Base-by-base conservation (phyloP, 2,797 vertebrate species). In the Staurois parvus region DNA sequence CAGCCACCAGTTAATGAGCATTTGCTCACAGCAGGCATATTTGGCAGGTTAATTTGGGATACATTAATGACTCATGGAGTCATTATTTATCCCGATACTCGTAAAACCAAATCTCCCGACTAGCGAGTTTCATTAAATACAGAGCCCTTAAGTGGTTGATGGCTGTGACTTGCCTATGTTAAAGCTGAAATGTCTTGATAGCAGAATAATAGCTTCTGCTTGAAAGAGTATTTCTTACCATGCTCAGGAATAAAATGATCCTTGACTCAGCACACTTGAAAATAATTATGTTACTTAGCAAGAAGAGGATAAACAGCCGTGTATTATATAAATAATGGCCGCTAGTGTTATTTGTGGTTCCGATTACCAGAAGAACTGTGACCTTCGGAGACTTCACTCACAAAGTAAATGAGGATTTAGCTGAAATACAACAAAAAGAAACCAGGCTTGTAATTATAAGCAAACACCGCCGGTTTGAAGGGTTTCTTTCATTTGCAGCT, bases 231-330 rank as follows among this genome's bases (percentile, higher is more conserved):
- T 74, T 74, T n/a, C 30, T 21, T 21, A 56, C 29, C 8, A 56
- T 24, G 21, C 48, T 75, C 28, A 34, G 34, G 74, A 32, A 76
- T 52, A 76, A 59, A 32, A 76, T 34, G 48, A 32, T 32, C 74
- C 29, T 59, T 24, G 17, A 75, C 45, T 75, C 7, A 13, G 45
- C 10, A 76, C 74, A 76, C 48, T 59, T 76, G 48, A 76, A 76
- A 13, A 4, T 28, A n/a, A 76, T 59, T 59, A 59, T 76, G 52
- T 15, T 7, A 76, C 32, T 76, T 76, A 76, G 9, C 21, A 30
- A 29, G 12, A 4, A 4, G 24, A 59, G 52, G 72, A 29, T 28
- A 75, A 52, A 59, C 29, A 59, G 29, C 30, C 0, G 45, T 4
- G 48, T n/a, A 34, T n/a, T 32, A 13, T 59, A 34, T 24, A 59